A percentile compares a stretch with the other conserved stretches of the same genome.
Conservation (phyloP, 1,140 invertebrate species). For the Bombus polaris region DNA sequence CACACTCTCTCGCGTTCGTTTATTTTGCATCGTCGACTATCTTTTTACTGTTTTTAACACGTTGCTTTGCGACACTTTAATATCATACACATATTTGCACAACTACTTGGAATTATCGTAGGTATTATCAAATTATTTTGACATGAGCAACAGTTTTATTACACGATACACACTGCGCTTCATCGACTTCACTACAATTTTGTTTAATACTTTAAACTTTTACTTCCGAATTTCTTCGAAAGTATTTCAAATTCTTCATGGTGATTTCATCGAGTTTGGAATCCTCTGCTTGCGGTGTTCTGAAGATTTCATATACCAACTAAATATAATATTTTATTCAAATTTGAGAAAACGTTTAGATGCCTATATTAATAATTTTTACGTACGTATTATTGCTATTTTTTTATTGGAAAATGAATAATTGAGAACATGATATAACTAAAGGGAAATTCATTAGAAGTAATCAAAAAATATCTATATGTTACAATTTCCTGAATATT, state of each 20-base stretch:
- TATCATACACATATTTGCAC: background rate
- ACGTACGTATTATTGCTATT: too few species aligned
- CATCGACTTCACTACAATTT: background rate
- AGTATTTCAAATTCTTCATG: background rate
- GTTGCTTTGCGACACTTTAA: background rate
- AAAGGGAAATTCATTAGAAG: too few species aligned
- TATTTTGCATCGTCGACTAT: background rate
- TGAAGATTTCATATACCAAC: background rate
- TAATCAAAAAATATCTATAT: too few species aligned
- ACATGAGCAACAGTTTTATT: background rate
- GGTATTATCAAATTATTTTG: background rate
- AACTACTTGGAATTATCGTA: background rate
- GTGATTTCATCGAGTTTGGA: background rate
- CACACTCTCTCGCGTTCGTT: background rate
- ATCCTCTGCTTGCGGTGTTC: background rate
- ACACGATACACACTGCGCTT: background rate
- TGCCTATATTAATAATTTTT: too few species aligned
- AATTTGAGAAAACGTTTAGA: too few species aligned
- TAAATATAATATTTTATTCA: background rate
- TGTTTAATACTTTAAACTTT: background rate
- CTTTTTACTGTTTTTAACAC: background rate
- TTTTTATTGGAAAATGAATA: too few species aligned
- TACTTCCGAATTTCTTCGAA: background rate
- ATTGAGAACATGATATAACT: too few species aligned
- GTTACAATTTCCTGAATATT: too few species aligned